Conservation (phyloP, 2,113 vertebrate genomes). For the Scophthalmus maximus region DNA sequence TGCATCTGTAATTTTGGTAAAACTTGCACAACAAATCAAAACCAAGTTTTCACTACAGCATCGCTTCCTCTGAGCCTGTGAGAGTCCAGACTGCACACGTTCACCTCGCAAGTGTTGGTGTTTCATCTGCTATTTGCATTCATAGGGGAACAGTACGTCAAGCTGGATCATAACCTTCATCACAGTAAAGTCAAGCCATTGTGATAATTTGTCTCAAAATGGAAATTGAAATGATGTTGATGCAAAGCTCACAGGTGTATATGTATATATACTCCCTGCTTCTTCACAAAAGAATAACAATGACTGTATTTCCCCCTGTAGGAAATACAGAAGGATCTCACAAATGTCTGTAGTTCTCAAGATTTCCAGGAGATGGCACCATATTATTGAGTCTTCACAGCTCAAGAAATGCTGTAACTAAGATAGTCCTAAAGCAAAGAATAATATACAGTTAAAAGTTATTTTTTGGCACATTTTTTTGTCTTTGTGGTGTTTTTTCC, state of each 20-base stretch:
- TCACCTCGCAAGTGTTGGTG: slow-evolving; percentile 27
- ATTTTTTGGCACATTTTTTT: slow-evolving; percentile 86
- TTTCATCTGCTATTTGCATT: slow-evolving; percentile 31
- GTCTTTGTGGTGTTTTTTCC: slow-evolving; percentile 70
- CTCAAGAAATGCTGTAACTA: slow-evolving; percentile 79
- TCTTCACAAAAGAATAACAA: slow-evolving; percentile 76
- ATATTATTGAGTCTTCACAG: slow-evolving; percentile 85
- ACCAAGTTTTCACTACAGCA: slow-evolving; percentile 12
- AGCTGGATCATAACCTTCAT: slow-evolving; percentile 54
- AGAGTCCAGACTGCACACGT: slow-evolving; percentile 53
- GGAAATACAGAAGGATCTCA: slow-evolving; percentile 74
- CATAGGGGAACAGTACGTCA: slow-evolving; percentile 53
- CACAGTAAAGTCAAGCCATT: slow-evolving; percentile 76
- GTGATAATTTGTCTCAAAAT: slow-evolving; percentile 70
- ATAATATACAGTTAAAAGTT: slow-evolving; percentile 79
- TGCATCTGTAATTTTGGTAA: slow-evolving; percentile 64
- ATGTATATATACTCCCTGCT: slow-evolving; percentile 38
- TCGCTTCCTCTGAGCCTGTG: slow-evolving; percentile 53
- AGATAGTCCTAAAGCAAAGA: slow-evolving; percentile 83
- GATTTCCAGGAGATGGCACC: slow-evolving; percentile 88
- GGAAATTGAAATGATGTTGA: slow-evolving; percentile 73
- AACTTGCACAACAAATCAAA: slow-evolving; percentile 72
- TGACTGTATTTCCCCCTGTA: slow-evolving; percentile 66
- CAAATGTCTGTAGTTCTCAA: slow-evolving; percentile 83
- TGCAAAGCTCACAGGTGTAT: slow-evolving; percentile 69